Evolutionary conservation across 2,888 invertebrate species (phyloP), one percentile per base, ranked within the genome.

Genomic region (Agonopterix heracliana): DNA sequence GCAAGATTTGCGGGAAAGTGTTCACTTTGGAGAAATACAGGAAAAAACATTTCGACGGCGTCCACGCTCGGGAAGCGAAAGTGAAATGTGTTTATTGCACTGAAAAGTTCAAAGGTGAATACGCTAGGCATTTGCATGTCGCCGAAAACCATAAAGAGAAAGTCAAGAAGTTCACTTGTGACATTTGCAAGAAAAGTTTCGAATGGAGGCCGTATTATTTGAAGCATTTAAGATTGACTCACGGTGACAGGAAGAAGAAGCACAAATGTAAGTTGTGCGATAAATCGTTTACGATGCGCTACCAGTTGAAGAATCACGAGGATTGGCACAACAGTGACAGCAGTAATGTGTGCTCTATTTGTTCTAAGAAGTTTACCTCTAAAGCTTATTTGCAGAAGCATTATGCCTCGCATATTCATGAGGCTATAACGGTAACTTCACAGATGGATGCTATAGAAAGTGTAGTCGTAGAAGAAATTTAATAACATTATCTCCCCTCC

Each of bases 1-100:
- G 90, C 51, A 66, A 72, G 0, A 57, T 66, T 0, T 91, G 90
- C 54, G 63, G 73, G 0, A 90, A 89, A 57, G 74, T 81, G 0
- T 91, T 90, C 51, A 64, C 73, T 0, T 51, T 84, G 10, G 62
- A 69, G 0, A 69, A 71, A 13, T 80, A 82, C 34, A 66, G 58
- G 17, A 59, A 54, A 0, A 81, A 78, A 36, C 86, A 86, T 17
- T 52, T 59, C 0, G 62, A 66, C 0, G 34, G 64, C 0, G 68
- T 76, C 0, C 86, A 85, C n/a, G 54, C 61, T 1, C 60, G 64
- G 2, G 34, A 52, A 0, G 14, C 50, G 0, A 61, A 60, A 0
- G 64, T 64, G 1, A 76, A 71, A 46, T 84, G 86, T 45, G 1
- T 48, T 1, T 70, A 78, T 17, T 86, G 86, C 26, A 5, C 53